Percentiles rank a stretch among this genome's conserved stretches.
Conservation (phyloP, 2,113 vertebrate species). For the Riparia riparia region DNA sequence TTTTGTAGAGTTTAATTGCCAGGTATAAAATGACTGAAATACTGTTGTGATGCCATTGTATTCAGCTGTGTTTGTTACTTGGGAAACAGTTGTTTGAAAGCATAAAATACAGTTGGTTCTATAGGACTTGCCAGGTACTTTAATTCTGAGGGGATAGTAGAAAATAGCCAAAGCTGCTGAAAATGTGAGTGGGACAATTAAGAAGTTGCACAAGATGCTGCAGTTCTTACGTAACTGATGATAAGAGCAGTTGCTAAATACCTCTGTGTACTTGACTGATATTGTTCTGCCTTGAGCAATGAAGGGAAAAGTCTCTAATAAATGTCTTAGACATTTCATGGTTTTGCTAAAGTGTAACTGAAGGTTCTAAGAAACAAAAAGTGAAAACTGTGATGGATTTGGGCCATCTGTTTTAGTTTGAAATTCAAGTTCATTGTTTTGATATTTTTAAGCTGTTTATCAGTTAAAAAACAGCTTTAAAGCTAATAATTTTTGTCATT, state of each 20-base stretch:
- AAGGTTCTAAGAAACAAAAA: not conserved
- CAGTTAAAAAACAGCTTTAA: not conserved
- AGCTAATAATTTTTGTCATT: not conserved
- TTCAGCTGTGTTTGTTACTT: not conserved
- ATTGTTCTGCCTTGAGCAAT: not conserved
- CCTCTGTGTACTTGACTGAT: not conserved
- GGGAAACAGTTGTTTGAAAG: not conserved
- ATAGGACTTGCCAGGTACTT: not conserved
- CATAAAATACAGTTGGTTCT: not conserved
- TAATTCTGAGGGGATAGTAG: not conserved
- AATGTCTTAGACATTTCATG: not conserved
- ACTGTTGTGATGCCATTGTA: not conserved
- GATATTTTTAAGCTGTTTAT: not conserved
- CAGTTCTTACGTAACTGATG: not conserved
- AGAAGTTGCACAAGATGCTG: not conserved
- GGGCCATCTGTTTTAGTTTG: not conserved
- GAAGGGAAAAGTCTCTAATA: not conserved
- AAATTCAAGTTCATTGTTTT: not conserved
- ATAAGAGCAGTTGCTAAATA: not conserved
- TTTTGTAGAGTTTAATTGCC: not conserved
- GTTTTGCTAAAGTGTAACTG: not conserved
- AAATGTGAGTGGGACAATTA: not conserved
- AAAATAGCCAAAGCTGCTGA: not conserved
- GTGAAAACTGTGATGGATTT: not conserved
- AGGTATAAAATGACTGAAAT: not conserved